Conservation (phyloP, 2,113 vertebrate genomes). For the Hassar affinis region DNA sequence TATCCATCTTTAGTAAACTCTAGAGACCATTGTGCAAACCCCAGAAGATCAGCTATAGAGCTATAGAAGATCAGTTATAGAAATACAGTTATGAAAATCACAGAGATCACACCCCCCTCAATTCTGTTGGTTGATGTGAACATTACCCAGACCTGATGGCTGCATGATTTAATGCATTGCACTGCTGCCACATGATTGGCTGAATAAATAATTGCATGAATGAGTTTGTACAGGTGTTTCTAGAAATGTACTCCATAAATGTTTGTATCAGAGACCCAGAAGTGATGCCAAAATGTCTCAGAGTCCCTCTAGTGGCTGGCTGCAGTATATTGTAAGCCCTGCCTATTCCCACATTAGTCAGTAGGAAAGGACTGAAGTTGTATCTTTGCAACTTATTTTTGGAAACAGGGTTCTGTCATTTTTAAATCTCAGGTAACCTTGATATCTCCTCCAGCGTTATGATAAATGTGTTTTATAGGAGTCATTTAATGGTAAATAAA, state of each 20-base stretch:
- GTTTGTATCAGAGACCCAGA: not conserved
- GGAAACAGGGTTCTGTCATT: not conserved
- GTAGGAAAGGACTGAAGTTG: not conserved
- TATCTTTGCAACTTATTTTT: not conserved
- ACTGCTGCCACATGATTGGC: not conserved
- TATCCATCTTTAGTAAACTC: not conserved
- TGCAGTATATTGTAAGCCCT: not conserved
- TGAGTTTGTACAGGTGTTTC: not conserved
- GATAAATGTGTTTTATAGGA: not conserved
- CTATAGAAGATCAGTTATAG: too few relatives aligned
- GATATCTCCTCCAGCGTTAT: not conserved
- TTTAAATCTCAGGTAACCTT: not conserved
- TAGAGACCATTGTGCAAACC: not conserved
- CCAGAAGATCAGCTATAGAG: not conserved
- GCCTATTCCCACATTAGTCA: not conserved
- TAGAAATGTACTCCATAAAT: not conserved
- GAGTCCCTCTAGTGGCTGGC: not conserved
- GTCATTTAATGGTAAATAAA: not conserved
- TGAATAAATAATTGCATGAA: not conserved
- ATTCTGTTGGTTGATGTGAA: not conserved
- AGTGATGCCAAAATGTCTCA: not conserved
- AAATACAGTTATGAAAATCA: not conserved
- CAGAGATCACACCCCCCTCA: not conserved
- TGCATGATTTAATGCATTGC: not conserved
- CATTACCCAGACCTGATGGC: not conserved